A percentile compares a stretch with the other conserved stretches of the same genome.
Conservation (phyloP, 2,113 vertebrate species). For the Rhinolophus ferrumequinum region DNA sequence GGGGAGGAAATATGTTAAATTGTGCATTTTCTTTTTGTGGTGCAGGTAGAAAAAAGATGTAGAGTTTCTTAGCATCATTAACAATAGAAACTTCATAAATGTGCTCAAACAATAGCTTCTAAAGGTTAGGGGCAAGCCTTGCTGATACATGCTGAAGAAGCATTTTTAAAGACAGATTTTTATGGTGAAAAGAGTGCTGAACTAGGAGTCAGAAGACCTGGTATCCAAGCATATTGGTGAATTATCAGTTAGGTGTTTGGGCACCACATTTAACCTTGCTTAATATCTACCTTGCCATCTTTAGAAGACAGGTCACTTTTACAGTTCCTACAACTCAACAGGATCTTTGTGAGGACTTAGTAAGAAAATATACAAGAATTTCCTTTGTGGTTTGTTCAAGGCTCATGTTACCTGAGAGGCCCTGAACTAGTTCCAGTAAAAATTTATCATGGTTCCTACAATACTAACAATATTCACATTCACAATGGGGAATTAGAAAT, state of each 20-base stretch:
- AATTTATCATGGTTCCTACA: not conserved
- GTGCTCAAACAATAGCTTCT: conserved; percentile 47
- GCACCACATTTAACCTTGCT: not conserved
- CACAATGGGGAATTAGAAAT: not conserved
- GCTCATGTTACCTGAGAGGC: not conserved
- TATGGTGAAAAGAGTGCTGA: conserved; percentile 35
- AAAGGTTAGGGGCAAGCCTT: conserved; percentile 31
- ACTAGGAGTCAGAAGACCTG: not conserved
- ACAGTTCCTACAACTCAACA: not conserved
- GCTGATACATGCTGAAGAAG: not conserved
- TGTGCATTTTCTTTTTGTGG: conserved; percentile 43
- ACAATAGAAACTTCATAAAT: conserved; percentile 33
- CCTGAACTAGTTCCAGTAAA: not conserved
- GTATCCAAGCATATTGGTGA: conserved; percentile 10
- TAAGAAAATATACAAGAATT: not conserved
- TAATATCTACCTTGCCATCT: not conserved
- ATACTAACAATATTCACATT: conserved; percentile 1
- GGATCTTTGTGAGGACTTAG: not conserved
- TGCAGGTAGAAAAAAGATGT: not conserved
- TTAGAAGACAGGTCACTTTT: not conserved
- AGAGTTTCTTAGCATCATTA: not conserved
- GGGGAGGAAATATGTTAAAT: conserved; percentile 39
- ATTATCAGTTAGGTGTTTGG: not conserved
- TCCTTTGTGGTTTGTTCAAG: not conserved
- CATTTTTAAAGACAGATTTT: conserved; percentile 30